Conservation (phyloP, 2,113 vertebrate genomes). For the Pelodiscus sinensis region DNA sequence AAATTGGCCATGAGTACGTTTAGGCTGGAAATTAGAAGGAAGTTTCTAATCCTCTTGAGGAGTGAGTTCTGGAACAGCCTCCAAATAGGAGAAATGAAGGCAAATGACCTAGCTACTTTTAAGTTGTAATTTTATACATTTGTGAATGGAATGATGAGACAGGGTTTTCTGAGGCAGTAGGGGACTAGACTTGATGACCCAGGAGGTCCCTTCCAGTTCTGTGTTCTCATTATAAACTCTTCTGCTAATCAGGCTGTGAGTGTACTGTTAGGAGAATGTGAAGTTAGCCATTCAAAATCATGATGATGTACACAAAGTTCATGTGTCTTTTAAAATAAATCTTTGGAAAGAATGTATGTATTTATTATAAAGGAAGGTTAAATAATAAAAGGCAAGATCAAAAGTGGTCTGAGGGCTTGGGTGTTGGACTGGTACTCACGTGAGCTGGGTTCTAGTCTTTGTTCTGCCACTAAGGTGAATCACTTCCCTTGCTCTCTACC, state of each 20-base stretch:
- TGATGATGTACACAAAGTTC: not conserved
- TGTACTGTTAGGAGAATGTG: not conserved
- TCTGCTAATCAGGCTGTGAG: not conserved
- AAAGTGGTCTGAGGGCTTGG: not conserved
- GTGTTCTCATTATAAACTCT: not conserved
- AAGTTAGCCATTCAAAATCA: not conserved
- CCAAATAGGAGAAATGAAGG: not conserved
- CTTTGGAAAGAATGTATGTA: not conserved
- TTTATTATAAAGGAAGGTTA: not conserved
- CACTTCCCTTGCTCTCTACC: not conserved
- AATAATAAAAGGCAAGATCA: slow-evolving; percentile 16
- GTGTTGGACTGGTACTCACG: not conserved
- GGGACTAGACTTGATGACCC: not conserved
- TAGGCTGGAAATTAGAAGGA: not conserved
- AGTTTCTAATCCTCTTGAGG: not conserved
- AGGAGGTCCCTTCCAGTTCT: not conserved
- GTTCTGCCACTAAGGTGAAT: not conserved
- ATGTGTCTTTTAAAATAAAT: slow-evolving; percentile 25
- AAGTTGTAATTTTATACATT: not conserved
- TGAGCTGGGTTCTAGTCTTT: not conserved
- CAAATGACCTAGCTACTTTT: not conserved
- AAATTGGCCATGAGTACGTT: not conserved
- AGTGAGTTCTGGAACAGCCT: not conserved
- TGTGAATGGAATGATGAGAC: not conserved
- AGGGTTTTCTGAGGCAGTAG: not conserved